phyloP scores from a whole-genome alignment of 2,888 invertebrate species.

The Anoplius nigerrimus region DNA sequence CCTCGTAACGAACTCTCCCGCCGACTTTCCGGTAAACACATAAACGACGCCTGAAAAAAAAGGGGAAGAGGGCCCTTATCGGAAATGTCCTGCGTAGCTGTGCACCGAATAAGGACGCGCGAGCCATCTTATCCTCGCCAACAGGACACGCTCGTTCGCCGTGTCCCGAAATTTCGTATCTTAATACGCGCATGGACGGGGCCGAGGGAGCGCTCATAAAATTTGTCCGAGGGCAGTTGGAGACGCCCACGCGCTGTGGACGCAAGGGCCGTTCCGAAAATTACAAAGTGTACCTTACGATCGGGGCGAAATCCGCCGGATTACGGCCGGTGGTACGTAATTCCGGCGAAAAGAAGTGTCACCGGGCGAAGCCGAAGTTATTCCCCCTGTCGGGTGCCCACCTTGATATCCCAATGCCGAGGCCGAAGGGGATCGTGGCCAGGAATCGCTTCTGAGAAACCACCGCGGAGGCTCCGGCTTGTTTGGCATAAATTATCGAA shows the following conservation, averaged over 20 bases:
- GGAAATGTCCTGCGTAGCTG: too few relatives aligned
- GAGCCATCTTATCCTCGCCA: too few relatives aligned
- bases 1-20: too few relatives aligned
- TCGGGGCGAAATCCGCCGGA: background rate
- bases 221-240: slow-evolving; percentile 5
- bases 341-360: background rate
- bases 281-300: slow-evolving; percentile 23
- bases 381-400: background rate
- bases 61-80: too few relatives aligned
- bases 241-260: background rate
- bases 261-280: slow-evolving; percentile 12
- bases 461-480: slow-evolving; percentile 21
- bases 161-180: slow-evolving; percentile 22
- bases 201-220: background rate
- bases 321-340: too few relatives aligned
- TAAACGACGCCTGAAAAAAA: too few relatives aligned
- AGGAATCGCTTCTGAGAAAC: background rate
- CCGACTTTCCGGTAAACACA: too few relatives aligned
- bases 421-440: too few relatives aligned
- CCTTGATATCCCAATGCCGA: too few relatives aligned
- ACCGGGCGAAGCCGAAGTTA: background rate
- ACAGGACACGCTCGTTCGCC: background rate
- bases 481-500: slow-evolving; percentile 57
- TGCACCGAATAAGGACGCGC: too few relatives aligned
- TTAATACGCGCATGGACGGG: background rate